Conservation (phyloP, 2,797 vertebrate species). For the Nyctibius grandis region DNA sequence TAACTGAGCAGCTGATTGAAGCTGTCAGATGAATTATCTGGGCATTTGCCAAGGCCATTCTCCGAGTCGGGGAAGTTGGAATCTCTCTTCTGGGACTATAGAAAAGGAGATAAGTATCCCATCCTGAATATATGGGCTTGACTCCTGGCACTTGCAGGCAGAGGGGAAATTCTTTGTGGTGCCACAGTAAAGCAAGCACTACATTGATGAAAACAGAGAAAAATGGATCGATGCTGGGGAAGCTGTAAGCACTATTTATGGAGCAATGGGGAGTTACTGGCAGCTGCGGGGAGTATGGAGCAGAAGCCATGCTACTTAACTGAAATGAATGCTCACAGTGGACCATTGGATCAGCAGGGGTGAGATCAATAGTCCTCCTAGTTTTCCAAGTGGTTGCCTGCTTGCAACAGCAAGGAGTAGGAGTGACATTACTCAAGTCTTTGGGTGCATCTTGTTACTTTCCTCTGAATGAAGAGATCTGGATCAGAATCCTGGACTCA, state of each 20-base stretch:
- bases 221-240: conserved; percentile 41
- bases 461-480: background rate
- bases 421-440: conserved; percentile 21
- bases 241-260: conserved; percentile 52
- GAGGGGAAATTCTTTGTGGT: background rate
- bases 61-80: background rate
- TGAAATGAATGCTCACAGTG: conserved; percentile 55
- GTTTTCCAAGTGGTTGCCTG: conserved; percentile 51
- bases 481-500: background rate
- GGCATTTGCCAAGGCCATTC: background rate
- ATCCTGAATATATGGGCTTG: background rate
- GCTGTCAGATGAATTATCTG: conserved; percentile 41
- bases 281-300: conserved; percentile 17
- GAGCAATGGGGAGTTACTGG: conserved; percentile 48
- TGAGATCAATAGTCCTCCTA: conserved; percentile 41
- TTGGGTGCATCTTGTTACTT: conserved; percentile 36
- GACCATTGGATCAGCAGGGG: conserved; percentile 50
- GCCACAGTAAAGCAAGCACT: conserved; percentile 35
- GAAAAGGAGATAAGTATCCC: background rate
- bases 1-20: conserved; percentile 15
- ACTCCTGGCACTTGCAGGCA: background rate
- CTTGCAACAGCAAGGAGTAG: conserved; percentile 13
- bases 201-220: conserved; percentile 4
- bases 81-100: conserved; percentile 23
- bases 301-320: conserved; percentile 52